A percentile compares a stretch with the other conserved stretches of the same genome.
Evolutionary conservation across 2,888 invertebrate genomes (phyloP).

Genomic region (Capitulum mitella): DNA sequence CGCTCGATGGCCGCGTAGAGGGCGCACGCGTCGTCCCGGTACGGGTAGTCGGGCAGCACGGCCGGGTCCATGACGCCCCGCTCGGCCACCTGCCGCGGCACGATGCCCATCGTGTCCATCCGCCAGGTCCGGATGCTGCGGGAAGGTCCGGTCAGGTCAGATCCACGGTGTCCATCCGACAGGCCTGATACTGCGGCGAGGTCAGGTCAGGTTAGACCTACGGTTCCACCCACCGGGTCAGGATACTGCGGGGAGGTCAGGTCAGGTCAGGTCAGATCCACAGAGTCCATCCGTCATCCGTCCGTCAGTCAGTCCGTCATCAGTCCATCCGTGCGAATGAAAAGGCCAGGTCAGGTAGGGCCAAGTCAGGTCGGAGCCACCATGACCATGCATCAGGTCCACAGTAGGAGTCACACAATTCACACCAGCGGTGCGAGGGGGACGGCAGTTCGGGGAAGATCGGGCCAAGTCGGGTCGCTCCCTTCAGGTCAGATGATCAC

Average conservation of each 20-base stretch:
- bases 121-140: conserved; percentile 37
- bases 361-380: no score
- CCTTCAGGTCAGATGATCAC: no score
- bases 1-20: conserved; percentile 44
- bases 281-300: no score
- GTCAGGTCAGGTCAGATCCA: background rate
- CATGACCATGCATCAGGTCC: no score
- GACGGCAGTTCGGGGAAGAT: no score
- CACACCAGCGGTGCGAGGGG: no score
- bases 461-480: no score
- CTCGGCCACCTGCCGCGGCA: conserved; percentile 44
- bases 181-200: background rate
- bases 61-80: conserved; percentile 42
- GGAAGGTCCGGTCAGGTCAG: background rate
- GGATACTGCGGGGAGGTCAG: background rate
- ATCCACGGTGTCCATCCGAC: no score
- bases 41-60: conserved; percentile 46
- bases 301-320: no score
- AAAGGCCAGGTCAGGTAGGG: no score
- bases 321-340: no score
- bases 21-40: conserved; percentile 46
- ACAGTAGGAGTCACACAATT: no score
- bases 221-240: conserved; percentile 1
- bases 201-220: background rate
- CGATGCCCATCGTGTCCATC: conserved; percentile 40